Percentiles rank a stretch among this genome's conserved stretches.
Conservation (phyloP, 1,140 invertebrate genomes). For the Drosophila rhopaloa region DNA sequence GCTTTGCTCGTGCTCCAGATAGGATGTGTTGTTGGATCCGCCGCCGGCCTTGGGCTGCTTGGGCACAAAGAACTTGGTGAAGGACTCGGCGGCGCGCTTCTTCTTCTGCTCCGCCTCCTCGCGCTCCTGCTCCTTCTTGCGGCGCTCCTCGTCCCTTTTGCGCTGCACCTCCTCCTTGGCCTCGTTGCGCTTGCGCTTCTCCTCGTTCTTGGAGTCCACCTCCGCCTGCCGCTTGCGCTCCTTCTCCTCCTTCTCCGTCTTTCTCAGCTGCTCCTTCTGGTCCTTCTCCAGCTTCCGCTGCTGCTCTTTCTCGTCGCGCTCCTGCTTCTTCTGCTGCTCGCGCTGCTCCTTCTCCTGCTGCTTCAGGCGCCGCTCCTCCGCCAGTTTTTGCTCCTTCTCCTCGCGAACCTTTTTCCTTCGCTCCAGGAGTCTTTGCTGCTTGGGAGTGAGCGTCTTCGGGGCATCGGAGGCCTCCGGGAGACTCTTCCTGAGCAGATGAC, state of each 20-base stretch:
- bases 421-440: conserved; percentile 68
- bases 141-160: conserved; percentile 86
- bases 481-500: background rate
- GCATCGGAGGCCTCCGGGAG: background rate
- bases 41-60: conserved; percentile 84
- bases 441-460: conserved; percentile 60
- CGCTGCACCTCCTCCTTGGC: conserved; percentile 86
- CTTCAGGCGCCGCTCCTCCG: conserved; percentile 70
- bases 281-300: conserved; percentile 86
- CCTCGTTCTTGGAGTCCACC: conserved; percentile 88
- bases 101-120: conserved; percentile 87
- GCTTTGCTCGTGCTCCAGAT: conserved; percentile 67
- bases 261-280: conserved; percentile 85
- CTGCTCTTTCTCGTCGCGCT: conserved; percentile 85
- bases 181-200: conserved; percentile 87
- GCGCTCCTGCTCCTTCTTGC: conserved; percentile 87
- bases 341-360: conserved; percentile 84
- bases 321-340: conserved; percentile 81
- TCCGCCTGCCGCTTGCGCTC: conserved; percentile 87
- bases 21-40: background rate
- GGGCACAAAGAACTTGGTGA: conserved; percentile 92
- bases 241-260: conserved; percentile 84
- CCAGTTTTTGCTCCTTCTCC: conserved; percentile 80
- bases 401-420: conserved; percentile 80
- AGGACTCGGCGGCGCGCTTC: conserved; percentile 90